A percentile compares a stretch with the other conserved stretches of the same genome.
phyloP scores from a whole-genome alignment of 2,797 vertebrate species.

The Tokudaia muenninki region DNA sequence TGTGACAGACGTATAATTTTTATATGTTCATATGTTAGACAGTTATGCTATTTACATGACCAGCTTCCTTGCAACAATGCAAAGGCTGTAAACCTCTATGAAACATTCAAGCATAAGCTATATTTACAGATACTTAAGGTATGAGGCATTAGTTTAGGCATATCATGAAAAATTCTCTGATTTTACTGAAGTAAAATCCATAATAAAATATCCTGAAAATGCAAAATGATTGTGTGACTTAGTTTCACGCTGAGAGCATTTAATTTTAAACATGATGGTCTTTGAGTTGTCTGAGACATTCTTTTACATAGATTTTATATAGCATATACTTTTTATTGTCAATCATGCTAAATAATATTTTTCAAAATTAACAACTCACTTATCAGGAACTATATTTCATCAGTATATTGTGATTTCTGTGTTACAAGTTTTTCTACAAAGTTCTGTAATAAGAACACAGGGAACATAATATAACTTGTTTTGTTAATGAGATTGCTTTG shows the following conservation, averaged over 20 bases:
- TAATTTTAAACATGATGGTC: background rate
- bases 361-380: background rate
- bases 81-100: background rate
- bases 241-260: background rate
- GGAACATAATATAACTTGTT: background rate
- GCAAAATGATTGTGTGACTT: background rate
- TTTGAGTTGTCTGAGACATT: background rate
- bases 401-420: constrained; percentile 15
- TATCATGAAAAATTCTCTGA: background rate
- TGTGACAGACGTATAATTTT: background rate
- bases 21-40: background rate
- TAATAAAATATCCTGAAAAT: background rate
- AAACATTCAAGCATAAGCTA: background rate
- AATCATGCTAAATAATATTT: background rate
- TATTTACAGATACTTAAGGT: background rate
- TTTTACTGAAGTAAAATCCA: constrained; percentile 6
- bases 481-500: background rate
- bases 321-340: background rate
- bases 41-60: background rate
- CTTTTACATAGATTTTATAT: background rate
- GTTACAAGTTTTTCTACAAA: background rate
- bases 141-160: background rate
- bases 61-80: background rate
- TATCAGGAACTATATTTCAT: background rate
- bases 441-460: background rate